Conservation (phyloP, 2,797 vertebrate genomes). For the Malurus splendens region DNA sequence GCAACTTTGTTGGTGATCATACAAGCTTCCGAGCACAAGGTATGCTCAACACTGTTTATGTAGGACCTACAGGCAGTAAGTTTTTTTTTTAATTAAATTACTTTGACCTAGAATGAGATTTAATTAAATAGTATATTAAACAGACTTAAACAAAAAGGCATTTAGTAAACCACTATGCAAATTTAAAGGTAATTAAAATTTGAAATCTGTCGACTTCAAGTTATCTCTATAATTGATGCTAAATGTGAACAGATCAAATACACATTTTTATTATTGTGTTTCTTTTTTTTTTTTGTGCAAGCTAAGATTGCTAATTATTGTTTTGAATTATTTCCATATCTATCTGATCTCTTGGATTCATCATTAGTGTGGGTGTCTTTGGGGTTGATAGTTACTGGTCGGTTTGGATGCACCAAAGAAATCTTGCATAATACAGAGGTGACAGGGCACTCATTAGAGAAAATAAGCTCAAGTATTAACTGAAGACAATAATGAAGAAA, state of each 20-base stretch:
- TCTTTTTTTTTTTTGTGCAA: not conserved
- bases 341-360: constrained; percentile 10
- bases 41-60: not conserved
- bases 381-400: not conserved
- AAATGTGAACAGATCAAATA: constrained; percentile 58
- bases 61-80: constrained; percentile 3
- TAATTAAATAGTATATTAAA: constrained; percentile 42
- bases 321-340: constrained; percentile 40
- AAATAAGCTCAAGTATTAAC: not conserved
- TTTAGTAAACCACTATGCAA: constrained; percentile 51
- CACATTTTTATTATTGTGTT: not conserved
- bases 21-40: not conserved
- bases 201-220: constrained; percentile 2
- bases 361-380: constrained; percentile 25
- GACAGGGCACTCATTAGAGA: constrained; percentile 34
- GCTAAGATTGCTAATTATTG: constrained; percentile 17
- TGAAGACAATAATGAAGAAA: not conserved
- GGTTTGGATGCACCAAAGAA: constrained; percentile 10
- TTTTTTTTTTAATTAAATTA: constrained; percentile 7
- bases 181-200: constrained; percentile 63
- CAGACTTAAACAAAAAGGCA: constrained; percentile 45
- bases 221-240: constrained; percentile 43
- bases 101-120: constrained; percentile 30
- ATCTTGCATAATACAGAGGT: not conserved
- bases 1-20: not conserved